Conservation (phyloP, 2,888 invertebrate genomes). For the Nycteola revayana region DNA sequence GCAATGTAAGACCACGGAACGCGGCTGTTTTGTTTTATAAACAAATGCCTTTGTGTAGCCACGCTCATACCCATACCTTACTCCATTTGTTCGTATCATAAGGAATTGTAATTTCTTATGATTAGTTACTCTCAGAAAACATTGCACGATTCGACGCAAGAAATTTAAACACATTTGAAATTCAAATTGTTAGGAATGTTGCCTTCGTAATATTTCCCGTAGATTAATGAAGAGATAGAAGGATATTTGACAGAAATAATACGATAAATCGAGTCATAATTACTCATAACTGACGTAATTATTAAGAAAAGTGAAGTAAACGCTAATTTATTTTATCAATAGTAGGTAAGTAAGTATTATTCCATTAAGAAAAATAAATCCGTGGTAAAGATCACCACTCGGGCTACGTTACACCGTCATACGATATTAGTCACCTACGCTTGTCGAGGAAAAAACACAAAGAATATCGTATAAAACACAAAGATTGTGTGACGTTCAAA, state of each 20-base stretch:
- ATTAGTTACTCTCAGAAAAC: conserved; percentile 32
- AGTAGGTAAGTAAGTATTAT: too few species aligned
- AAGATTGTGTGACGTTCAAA: conserved; percentile 28
- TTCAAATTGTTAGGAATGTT: too few species aligned
- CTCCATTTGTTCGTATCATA: conserved; percentile 47
- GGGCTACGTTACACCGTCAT: conserved; percentile 52
- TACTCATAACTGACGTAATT: too few species aligned
- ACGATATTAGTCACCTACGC: conserved; percentile 60
- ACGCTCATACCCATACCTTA: conserved; percentile 48
- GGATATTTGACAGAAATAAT: too few species aligned
- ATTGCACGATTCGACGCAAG: conserved; percentile 28
- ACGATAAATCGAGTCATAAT: too few species aligned
- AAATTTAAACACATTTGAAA: conserved; percentile 38
- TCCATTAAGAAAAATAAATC: conserved; percentile 68
- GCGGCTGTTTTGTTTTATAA: conserved; percentile 69
- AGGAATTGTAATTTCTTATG: conserved; percentile 41
- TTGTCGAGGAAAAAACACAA: conserved; percentile 52
- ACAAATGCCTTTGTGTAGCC: conserved; percentile 67
- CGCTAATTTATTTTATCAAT: too few species aligned
- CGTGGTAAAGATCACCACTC: conserved; percentile 35
- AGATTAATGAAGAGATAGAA: too few species aligned
- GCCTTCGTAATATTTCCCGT: too few species aligned
- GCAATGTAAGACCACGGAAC: conserved; percentile 54
- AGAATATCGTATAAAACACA: conserved; percentile 39
- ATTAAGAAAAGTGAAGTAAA: conserved; percentile 60